phyloP scores from a whole-genome alignment of 2,113 vertebrate genomes.

The Pantherophis guttatus region DNA sequence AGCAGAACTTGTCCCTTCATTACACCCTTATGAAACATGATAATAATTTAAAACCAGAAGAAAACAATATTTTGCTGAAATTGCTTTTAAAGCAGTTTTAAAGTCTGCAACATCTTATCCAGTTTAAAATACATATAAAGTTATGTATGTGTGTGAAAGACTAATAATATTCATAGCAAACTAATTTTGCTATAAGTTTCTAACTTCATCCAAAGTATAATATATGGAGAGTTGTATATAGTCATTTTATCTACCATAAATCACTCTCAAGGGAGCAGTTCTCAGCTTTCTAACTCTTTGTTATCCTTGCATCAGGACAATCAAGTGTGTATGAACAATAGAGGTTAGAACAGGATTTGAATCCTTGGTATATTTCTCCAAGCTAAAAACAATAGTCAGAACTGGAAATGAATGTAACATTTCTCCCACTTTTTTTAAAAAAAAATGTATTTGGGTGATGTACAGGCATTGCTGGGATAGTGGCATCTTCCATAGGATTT shows the following conservation, averaged over 20 bases:
- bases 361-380: neutral
- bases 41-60: constrained; percentile 15
- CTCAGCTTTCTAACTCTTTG: neutral
- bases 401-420: neutral
- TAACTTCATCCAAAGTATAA: neutral
- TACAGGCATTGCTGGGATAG: neutral
- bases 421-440: neutral
- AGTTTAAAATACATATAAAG: constrained; percentile 12
- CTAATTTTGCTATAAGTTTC: neutral
- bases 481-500: neutral
- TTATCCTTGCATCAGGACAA: neutral
- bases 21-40: constrained; percentile 11
- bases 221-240: neutral
- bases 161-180: constrained; percentile 16
- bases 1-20: constrained; percentile 37
- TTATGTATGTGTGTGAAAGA: neutral
- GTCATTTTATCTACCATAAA: neutral
- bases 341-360: neutral
- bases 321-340: neutral
- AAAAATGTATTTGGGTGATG: neutral
- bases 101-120: neutral
- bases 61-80: constrained; percentile 7
- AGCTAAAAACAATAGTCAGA: neutral
- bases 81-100: constrained; percentile 31
- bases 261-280: neutral